Base-by-base conservation (phyloP, 2,113 vertebrate genomes). In the Plestiodon gilberti region DNA sequence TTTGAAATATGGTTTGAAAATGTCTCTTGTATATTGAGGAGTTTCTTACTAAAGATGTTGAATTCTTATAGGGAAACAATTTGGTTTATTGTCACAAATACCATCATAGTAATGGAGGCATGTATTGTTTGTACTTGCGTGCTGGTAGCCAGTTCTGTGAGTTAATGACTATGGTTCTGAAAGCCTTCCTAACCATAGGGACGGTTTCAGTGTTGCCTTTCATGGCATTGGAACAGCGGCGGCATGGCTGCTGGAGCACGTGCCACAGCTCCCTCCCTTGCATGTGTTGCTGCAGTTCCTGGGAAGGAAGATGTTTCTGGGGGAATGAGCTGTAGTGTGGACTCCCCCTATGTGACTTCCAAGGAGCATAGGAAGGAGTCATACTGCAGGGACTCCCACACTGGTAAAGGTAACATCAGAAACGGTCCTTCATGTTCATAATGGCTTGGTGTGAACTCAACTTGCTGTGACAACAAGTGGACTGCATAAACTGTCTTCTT, bases 61-160 rank as follows among this genome's bases (percentile, higher is more conserved):
- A 40, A 79, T 8, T 64, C 64, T 15, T 65, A 33, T 70, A 9
- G 30, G 6, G 22, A 17, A 38, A 25, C 22, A 14, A 11, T 71
- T 82, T 11, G 18, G 23, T 6, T 14, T 18, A 4, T 20, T 55
- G 4, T 48, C 62, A 52, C n/a, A 23, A 4, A 11, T 33, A 33
- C 7, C n/a, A 18, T 13, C 15, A 7, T 65, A 23, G 20, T 35
- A n/a, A 1, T 1, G 28, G 28, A n/a, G 67, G 3, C 2, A 0
- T 69, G 20, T 35, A 61, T 48, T n/a, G n/a, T 43, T 65, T 48
- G 20, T 11, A 18, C 38, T n/a, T 76, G 14, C 48, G 7, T 28
- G 17, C 14, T 17, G 17, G 28, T 76, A n/a, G 38, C 43, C 61
- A 30, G 4, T 30, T 17, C n/a, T 28, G 20, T 43, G 25, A 43